Conservation (phyloP, 2,797 vertebrate genomes). For the Lindbergichthys nudifrons region DNA sequence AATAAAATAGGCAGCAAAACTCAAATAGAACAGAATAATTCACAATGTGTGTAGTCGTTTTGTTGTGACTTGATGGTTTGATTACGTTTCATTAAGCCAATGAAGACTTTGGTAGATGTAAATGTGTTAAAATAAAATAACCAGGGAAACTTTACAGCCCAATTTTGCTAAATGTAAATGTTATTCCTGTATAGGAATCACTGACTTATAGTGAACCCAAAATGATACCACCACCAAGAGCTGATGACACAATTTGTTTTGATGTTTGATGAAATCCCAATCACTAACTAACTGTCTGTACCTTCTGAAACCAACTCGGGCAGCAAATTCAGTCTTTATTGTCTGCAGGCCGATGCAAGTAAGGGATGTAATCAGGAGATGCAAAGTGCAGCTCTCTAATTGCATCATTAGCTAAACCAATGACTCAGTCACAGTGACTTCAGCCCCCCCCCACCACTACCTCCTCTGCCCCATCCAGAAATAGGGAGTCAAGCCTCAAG, state of each 20-base stretch:
- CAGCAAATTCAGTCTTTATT: slow-evolving; percentile 29
- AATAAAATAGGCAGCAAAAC: not conserved
- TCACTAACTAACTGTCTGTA: slow-evolving; percentile 41
- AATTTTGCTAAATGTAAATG: not conserved
- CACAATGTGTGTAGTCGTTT: not conserved
- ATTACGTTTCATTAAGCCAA: slow-evolving; percentile 5
- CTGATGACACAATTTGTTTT: slow-evolving; percentile 15
- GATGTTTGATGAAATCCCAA: slow-evolving; percentile 27
- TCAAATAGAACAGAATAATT: not conserved
- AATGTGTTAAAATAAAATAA: not conserved
- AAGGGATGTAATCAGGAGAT: slow-evolving; percentile 78
- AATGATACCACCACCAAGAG: not conserved
- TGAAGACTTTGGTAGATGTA: not conserved
- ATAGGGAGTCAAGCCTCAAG: slow-evolving; percentile 81
- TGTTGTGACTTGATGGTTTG: not conserved
- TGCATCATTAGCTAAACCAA: slow-evolving; percentile 85
- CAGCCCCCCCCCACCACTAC: slow-evolving; percentile 55
- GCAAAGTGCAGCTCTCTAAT: slow-evolving; percentile 80
- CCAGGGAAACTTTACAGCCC: not conserved
- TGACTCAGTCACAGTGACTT: slow-evolving; percentile 81
- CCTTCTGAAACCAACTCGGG: slow-evolving; percentile 33
- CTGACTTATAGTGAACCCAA: slow-evolving; percentile 4
- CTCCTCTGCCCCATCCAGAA: slow-evolving; percentile 77
- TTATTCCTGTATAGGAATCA: not conserved
- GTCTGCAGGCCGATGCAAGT: slow-evolving; percentile 53